Evolutionary conservation across 2,113 vertebrate genomes (phyloP).

Genomic region (Leptocoma aspasia): DNA sequence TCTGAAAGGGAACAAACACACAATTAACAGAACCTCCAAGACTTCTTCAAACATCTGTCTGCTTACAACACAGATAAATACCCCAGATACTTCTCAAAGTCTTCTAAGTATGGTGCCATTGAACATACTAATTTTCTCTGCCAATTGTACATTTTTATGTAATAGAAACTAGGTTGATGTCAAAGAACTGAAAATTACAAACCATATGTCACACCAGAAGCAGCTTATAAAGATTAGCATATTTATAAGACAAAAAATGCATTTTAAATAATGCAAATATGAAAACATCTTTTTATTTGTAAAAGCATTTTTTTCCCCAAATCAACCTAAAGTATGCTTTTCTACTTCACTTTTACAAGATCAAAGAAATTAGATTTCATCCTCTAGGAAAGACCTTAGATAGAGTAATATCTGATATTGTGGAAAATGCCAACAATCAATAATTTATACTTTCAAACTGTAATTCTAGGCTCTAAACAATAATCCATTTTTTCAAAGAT

Average conservation of each 20-base stretch:
- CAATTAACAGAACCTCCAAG: constrained; percentile 7
- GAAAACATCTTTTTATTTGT: not conserved
- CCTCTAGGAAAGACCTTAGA: not conserved
- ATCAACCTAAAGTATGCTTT: not conserved
- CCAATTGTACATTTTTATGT: constrained; percentile 35
- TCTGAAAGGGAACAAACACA: not conserved
- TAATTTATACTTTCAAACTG: not conserved
- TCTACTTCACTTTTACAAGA: not conserved
- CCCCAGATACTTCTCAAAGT: not conserved
- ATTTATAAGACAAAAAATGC: constrained; percentile 44
- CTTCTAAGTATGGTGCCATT: not conserved
- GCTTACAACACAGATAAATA: not conserved
- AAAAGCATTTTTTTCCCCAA: not conserved
- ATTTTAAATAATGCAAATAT: constrained; percentile 44
- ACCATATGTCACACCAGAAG: constrained; percentile 51
- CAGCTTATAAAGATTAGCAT: constrained; percentile 47
- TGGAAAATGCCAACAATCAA: constrained; percentile 1
- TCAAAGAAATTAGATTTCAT: not conserved
- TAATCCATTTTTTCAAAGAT: not conserved
- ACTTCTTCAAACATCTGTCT: constrained; percentile 24
- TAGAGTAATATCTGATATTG: not conserved
- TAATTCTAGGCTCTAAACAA: not conserved
- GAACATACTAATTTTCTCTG: constrained; percentile 27
- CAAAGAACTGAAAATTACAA: constrained; percentile 54
- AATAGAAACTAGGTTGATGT: constrained; percentile 49